Base-by-base conservation (phyloP, 2,797 vertebrate genomes). In the Vespertilio murinus region DNA sequence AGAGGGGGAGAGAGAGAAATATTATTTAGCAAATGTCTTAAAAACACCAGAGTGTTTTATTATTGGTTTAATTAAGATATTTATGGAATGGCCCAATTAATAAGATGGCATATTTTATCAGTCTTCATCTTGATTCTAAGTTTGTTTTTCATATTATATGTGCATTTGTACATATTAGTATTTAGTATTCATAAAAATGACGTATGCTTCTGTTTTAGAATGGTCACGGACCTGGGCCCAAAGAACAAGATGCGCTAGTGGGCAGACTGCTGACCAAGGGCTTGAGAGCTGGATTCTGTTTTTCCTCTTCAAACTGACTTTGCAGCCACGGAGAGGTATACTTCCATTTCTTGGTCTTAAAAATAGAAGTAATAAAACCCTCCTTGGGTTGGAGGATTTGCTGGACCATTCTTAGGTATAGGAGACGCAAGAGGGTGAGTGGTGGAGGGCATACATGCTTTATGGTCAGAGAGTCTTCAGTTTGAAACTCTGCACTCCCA, bases 281-380 rank as follows among this genome's bases (percentile, higher is more conserved):
- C 90, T 92, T 91, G 65, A 96, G 69, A 94, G 25, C 83, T 96
- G 82, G 59, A 64, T 91, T 95, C 92, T 91, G 13, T 93, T 92
- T 95, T 96, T 80, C 92, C 61, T 96, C 74, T 67, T 96, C 92
- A 93, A 85, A 95, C 79, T 96, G 92, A 97, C 80, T 95, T 96
- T 96, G 97, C 96, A 95, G 93, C 95, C 97, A 97, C 97, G 96
- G 93, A 97, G 97, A 97, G 97, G 97, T 97, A 97, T 95, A 40
- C 20, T 86, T 96, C 18, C 40, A 40, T 83, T 90, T 93, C 49
- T 88, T 95, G 25, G 23, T 94, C 23, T 95, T 90, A 45, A 78
- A 84, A 84, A 82, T 91, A 54, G 12, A n/a, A 92, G 25, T 85
- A 85, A 61, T 86, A 35, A 65, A 81, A 35, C 33, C 42, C 3